Base-by-base conservation (phyloP, 2,113 vertebrate species). In the Grus americana region DNA sequence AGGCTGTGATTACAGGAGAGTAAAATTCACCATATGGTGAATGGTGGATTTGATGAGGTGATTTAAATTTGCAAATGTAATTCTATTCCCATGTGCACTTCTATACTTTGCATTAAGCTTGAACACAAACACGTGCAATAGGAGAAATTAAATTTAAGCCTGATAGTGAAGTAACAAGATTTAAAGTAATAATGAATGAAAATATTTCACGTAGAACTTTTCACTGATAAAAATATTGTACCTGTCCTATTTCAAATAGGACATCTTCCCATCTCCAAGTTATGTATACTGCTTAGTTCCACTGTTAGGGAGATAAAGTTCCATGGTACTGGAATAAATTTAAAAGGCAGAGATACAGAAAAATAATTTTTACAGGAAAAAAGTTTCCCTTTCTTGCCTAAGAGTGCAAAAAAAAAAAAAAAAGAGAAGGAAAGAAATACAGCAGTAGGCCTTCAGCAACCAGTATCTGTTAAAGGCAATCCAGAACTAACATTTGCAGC, bases 21-120 rank as follows among this genome's bases (percentile, higher is more conserved):
- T 68, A 58, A 68, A 95, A 93, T 59, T 40, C 54, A 44, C 71
- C 90, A 93, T 68, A 93, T 76, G 92, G 95, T 57, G 58, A 96
- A 67, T 2, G 0, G 40, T 46, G 50, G n/a, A 75, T 76, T 86
- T 92, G 49, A 82, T 65, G 29, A 82, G 61, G 42, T 68, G 50
- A 85, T 91, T 85, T 85, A 72, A 74, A 83, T 89, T 75, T 79
- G 65, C 57, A 79, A 89, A 68, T 49, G 20, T 8, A 85, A 81
- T 85, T 52, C 47, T 50, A 81, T 71, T 79, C 93, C 79, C 74
- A 40, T 23, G 27, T 44, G 86, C 12, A 47, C 23, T 91, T 85
- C 70, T 46, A 6, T 19, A 42, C 12, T 49, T 71, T 26, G 44
- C 26, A 44, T 44, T 72, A 89, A 52, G 27, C 13, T 55, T 59